Conservation (phyloP, 2,113 vertebrate species). For the Calidris pygmaea region DNA sequence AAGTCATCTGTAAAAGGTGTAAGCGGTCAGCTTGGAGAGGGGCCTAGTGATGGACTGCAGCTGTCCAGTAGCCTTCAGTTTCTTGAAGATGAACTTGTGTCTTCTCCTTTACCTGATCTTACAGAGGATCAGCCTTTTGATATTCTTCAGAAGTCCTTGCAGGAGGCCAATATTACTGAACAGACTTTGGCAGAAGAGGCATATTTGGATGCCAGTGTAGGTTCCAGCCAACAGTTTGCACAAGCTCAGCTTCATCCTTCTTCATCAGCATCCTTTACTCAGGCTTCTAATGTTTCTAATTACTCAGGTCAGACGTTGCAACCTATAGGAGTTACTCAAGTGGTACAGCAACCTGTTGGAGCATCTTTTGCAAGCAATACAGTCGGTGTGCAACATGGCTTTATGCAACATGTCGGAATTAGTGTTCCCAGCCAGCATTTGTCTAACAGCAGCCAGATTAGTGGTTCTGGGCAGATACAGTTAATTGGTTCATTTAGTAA, state of each 20-base stretch:
- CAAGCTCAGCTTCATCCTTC: conserved; percentile 81
- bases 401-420: conserved; percentile 90
- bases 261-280: conserved; percentile 85
- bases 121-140: conserved; percentile 97
- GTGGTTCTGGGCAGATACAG: conserved; percentile 90
- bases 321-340: conserved; percentile 82
- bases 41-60: conserved; percentile 86
- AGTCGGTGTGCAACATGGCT: conserved; percentile 87
- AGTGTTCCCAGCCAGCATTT: conserved; percentile 85
- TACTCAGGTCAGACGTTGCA: conserved; percentile 86
- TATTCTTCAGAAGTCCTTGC: conserved; percentile 97
- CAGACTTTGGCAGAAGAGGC: conserved; percentile 98
- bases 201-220: conserved; percentile 89
- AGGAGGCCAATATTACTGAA: conserved; percentile 98
- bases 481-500: conserved; percentile 91
- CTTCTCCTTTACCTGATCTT: conserved; percentile 88
- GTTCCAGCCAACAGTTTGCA: conserved; percentile 82
- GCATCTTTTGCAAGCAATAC: conserved; percentile 85
- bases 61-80: conserved; percentile 94
- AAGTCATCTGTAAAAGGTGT: conserved; percentile 88
- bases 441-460: conserved; percentile 85
- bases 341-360: conserved; percentile 78
- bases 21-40: conserved; percentile 85
- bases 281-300: conserved; percentile 84
- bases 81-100: conserved; percentile 93